Evolutionary conservation across 2,113 vertebrate species (phyloP).

Genomic region (Nerophis ophidion): DNA sequence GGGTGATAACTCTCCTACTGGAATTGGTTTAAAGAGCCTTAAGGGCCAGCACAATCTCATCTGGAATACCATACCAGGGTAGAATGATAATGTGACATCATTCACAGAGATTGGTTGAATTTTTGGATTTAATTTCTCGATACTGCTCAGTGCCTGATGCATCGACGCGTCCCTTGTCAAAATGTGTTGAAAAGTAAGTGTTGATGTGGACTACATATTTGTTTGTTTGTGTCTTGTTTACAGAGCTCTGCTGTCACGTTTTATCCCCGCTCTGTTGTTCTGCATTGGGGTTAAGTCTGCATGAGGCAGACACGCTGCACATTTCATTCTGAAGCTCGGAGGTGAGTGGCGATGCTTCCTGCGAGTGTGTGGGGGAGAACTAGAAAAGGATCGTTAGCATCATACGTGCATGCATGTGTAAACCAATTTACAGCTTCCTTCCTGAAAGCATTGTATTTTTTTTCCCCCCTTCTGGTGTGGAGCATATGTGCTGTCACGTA

Average conservation of each 20-base stretch:
- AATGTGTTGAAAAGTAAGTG: too few species aligned
- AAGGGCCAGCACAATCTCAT: too few species aligned
- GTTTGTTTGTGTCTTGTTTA: conserved; percentile 47
- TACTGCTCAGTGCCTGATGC: too few species aligned
- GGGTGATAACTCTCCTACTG: too few species aligned
- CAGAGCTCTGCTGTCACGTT: conserved; percentile 53
- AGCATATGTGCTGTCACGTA: conserved; percentile 22
- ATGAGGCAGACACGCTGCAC: conserved; percentile 55
- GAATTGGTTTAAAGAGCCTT: too few species aligned
- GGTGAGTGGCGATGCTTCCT: conserved; percentile 44
- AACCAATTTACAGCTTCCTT: conserved; percentile 3
- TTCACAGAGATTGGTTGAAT: too few species aligned
- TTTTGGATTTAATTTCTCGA: too few species aligned
- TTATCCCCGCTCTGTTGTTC: conserved; percentile 57
- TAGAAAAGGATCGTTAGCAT: background rate
- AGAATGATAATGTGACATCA: too few species aligned
- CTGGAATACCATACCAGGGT: too few species aligned
- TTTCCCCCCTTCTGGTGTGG: conserved; percentile 3
- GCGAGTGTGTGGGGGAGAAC: background rate
- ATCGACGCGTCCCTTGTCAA: too few species aligned
- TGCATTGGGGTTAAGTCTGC: conserved; percentile 60
- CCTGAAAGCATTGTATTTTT: conserved; percentile 29
- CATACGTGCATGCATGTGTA: background rate
- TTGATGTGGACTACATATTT: background rate
- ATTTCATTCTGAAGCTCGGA: conserved; percentile 56